Percentiles rank a stretch among this genome's conserved stretches.
These are phyloP conservation scores for Cyprinodon tularosa DNA, from an alignment of 2,113 vertebrate species.

Conservation along the genomic window DNA sequence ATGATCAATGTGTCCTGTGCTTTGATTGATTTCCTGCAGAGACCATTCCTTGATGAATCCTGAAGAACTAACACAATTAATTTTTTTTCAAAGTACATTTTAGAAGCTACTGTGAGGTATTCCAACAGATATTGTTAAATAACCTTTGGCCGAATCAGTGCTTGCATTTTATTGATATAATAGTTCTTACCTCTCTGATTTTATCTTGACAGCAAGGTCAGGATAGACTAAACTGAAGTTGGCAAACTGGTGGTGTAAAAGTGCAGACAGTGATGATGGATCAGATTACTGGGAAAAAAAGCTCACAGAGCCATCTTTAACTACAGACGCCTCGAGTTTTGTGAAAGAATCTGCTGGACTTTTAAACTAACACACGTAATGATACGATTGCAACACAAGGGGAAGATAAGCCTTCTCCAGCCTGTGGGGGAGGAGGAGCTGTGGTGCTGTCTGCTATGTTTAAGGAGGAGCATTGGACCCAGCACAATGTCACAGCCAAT, in stretches of 20 bases:
- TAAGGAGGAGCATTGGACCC: conserved; percentile 65
- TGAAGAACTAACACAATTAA: not conserved
- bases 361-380: conserved; percentile 8
- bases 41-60: not conserved
- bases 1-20: too few relatives aligned
- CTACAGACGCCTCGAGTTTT: not conserved
- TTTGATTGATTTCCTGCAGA: too few relatives aligned
- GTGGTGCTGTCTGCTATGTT: conserved; percentile 55
- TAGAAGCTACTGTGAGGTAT: not conserved
- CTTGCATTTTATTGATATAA: not conserved
- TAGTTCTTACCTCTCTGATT: not conserved
- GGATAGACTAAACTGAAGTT: not conserved
- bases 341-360: conserved; percentile 9
- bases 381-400: conserved; percentile 20
- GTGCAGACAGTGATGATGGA: not conserved
- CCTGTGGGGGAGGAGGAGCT: conserved; percentile 14
- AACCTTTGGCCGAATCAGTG: not conserved
- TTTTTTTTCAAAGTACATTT: not conserved
- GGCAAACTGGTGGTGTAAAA: conserved; percentile 8
- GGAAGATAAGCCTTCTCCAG: conserved; percentile 36
- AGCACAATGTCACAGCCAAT: conserved; percentile 74
- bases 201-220: not conserved
- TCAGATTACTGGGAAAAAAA: not conserved
- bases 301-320: not conserved
- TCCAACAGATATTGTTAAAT: not conserved